Conservation (phyloP, 2,888 invertebrate species). For the Molanna angustata region DNA sequence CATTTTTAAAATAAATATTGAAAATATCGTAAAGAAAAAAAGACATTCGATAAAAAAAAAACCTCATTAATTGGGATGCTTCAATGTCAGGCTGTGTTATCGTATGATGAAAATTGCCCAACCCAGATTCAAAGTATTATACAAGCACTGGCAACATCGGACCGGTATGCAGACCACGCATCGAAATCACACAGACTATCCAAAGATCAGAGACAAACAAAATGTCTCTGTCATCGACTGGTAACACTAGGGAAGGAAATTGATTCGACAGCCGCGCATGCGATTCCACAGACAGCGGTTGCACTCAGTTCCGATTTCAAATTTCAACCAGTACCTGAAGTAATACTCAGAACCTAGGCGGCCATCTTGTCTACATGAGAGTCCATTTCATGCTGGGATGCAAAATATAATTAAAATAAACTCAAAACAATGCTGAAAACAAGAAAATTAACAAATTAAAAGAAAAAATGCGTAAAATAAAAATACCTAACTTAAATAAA, state of each 20-base stretch:
- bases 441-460: conserved; percentile 6
- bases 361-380: conserved; percentile 40
- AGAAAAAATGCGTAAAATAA: too few relatives aligned
- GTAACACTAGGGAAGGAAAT: background rate
- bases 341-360: conserved; percentile 91
- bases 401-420: conserved; percentile 43
- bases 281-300: background rate
- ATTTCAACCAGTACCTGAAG: conserved; percentile 95
- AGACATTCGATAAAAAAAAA: conserved; percentile 33
- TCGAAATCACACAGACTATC: background rate
- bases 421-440: conserved; percentile 26
- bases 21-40: conserved; percentile 22
- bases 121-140: conserved; percentile 81
- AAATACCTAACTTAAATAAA: too few relatives aligned
- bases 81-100: background rate
- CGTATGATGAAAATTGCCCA: conserved; percentile 34
- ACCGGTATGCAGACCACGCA: too few relatives aligned
- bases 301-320: conserved; percentile 33
- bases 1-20: too few relatives aligned
- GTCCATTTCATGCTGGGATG: conserved; percentile 17
- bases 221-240: background rate
- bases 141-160: conserved; percentile 75
- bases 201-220: background rate
- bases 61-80: conserved; percentile 23
- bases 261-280: background rate